phyloP scores from a whole-genome alignment of 2,113 vertebrate genomes.

The Corythaeola cristata region DNA sequence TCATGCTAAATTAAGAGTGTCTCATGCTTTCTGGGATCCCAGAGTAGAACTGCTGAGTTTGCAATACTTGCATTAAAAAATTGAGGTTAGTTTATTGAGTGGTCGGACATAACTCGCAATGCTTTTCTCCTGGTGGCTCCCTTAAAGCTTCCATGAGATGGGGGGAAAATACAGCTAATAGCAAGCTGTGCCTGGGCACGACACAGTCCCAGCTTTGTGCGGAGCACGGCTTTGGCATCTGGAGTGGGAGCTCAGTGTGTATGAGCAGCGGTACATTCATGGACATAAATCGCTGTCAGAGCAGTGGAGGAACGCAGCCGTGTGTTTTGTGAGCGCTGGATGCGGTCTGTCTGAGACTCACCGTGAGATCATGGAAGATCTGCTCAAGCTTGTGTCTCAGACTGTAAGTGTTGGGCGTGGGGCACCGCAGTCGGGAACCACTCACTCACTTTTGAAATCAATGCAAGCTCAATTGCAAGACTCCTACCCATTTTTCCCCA shows the following conservation, averaged over 20 bases:
- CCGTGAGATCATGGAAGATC: neutral
- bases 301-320: neutral
- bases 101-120: neutral
- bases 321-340: neutral
- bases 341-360: neutral
- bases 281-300: neutral
- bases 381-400: neutral
- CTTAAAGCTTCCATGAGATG: neutral
- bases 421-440: fast-evolving
- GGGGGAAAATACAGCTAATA: neutral
- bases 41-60: neutral
- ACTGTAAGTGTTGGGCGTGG: neutral
- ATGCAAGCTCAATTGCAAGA: neutral
- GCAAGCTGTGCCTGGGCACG: neutral
- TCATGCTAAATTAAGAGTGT: slow-evolving; percentile 16
- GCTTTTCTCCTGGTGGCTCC: neutral
- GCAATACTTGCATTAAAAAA: neutral
- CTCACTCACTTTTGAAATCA: neutral
- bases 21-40: neutral
- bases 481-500: neutral
- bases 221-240: neutral
- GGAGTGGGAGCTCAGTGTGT: neutral
- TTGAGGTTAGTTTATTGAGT: neutral
- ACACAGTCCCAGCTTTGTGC: neutral
- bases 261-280: neutral